Base-by-base conservation (phyloP, 2,888 invertebrate species). In the Brachyopa scutellaris region DNA sequence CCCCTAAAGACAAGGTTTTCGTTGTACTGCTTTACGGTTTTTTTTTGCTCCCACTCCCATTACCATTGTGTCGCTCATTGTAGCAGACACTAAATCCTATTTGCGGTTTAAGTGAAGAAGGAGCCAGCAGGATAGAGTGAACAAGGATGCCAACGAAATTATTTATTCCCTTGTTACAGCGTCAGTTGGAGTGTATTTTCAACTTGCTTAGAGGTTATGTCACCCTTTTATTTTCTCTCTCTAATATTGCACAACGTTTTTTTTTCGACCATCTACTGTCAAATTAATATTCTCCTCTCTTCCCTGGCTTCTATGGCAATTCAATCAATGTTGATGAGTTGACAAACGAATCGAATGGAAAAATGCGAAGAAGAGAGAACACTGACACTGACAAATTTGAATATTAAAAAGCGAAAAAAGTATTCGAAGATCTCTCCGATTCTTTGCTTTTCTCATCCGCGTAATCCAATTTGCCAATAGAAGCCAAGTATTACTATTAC, bases 21-120 rank as follows among this genome's bases (percentile, higher is more conserved):
- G 69, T 80, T 69, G 74, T 80, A 64, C 55, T 53, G 59, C 49
- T 57, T 36, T 64, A 74, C 55, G 61, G 59, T 31, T 23, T 57
- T 59, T 49, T 26, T 17, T 53, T 59, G 36, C 17, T 33, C 23
- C 13, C 42, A 55, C 15, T 2, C 33, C n/a, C n/a, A n/a, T 1
- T 38, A 61, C 49, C 17, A 64, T 61, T 61, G 67, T 64, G 62
- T 74, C 67, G 77, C 66, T 77, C 66, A 82, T 72, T 82, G 82
- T 82, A 82, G 40, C 76, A 82, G 69, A 82, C 82, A 77, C 77
- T 82, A 82, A 82, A 82, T 82, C 82, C 82, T 77, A 82, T 82
- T 82, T 82, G 82, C 51, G 82, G 82, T 82, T 77, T 59, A 49
- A 64, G 57, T 59, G 51, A 77, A 64, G 69, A 31, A 42, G 31